A percentile compares a stretch with the other conserved stretches of the same genome.
Conservation (phyloP, 2,797 vertebrate species). For the Adrianichthys oophorus region DNA sequence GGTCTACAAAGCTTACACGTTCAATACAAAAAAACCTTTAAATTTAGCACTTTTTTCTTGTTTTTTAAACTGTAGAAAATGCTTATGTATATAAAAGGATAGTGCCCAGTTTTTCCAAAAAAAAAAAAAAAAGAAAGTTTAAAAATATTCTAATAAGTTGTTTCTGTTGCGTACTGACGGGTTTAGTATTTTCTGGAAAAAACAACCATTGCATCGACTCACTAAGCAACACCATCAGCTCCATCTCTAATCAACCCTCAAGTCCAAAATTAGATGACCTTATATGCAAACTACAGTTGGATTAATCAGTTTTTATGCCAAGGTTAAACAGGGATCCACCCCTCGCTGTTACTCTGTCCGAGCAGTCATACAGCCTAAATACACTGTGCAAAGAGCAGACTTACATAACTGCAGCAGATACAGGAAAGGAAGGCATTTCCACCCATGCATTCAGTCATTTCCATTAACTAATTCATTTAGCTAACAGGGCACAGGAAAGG, state of each 20-base stretch:
- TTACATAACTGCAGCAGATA: conserved; percentile 52
- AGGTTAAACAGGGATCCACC: conserved; percentile 65
- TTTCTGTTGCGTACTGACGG: conserved; percentile 43
- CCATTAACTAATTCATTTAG: conserved; percentile 43
- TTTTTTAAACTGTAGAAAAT: too few species aligned
- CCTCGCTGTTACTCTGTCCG: conserved; percentile 29
- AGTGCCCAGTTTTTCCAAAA: too few species aligned
- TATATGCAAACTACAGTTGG: conserved; percentile 61
- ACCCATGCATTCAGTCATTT: conserved; percentile 25
- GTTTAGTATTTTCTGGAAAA: conserved; percentile 30
- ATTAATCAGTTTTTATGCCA: conserved; percentile 60
- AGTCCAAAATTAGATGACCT: conserved; percentile 66
- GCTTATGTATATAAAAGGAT: too few species aligned
- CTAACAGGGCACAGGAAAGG: conserved; percentile 14
- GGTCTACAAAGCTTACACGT: too few species aligned
- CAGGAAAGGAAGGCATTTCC: conserved; percentile 32
- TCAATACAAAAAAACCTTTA: too few species aligned
- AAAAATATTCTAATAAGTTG: conserved; percentile 31
- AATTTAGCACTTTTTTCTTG: too few species aligned
- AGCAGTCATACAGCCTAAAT: conserved; percentile 37
- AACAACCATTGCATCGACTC: neutral
- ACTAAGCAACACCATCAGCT: conserved; percentile 19
- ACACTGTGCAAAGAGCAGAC: conserved; percentile 28
- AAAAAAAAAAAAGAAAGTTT: too few species aligned
- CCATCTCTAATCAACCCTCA: conserved; percentile 49